Conservation (phyloP, 2,797 vertebrate genomes). For the Phaenicophaeus curvirostris region DNA sequence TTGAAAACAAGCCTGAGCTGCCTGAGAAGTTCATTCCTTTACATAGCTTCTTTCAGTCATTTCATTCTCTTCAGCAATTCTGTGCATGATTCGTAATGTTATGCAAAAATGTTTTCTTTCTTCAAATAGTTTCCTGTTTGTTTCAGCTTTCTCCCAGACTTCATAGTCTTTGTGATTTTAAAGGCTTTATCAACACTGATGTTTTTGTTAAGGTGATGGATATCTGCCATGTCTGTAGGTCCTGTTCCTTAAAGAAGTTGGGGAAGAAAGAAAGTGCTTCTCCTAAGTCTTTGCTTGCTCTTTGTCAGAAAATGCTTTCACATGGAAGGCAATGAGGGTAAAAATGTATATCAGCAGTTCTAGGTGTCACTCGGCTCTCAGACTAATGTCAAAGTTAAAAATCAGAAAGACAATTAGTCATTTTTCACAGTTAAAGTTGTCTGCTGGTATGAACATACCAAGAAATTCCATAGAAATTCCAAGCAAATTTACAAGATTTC, state of each 20-base stretch:
- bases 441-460: neutral
- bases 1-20: neutral
- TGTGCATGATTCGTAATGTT: neutral
- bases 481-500: neutral
- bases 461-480: neutral
- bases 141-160: neutral
- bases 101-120: constrained; percentile 8
- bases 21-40: neutral
- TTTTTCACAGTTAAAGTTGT: neutral
- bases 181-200: neutral
- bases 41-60: neutral
- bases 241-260: neutral
- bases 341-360: neutral
- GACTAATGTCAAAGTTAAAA: neutral
- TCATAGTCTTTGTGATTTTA: neutral
- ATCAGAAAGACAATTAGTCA: neutral
- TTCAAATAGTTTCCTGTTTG: constrained; percentile 4
- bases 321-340: neutral
- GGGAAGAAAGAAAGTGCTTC: neutral
- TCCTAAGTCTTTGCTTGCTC: neutral
- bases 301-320: neutral
- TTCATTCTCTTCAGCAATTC: neutral
- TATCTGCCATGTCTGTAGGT: neutral
- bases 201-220: neutral
- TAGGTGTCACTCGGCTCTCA: neutral